phyloP scores from a whole-genome alignment of 2,797 vertebrate species.

The Lacerta viridis region DNA sequence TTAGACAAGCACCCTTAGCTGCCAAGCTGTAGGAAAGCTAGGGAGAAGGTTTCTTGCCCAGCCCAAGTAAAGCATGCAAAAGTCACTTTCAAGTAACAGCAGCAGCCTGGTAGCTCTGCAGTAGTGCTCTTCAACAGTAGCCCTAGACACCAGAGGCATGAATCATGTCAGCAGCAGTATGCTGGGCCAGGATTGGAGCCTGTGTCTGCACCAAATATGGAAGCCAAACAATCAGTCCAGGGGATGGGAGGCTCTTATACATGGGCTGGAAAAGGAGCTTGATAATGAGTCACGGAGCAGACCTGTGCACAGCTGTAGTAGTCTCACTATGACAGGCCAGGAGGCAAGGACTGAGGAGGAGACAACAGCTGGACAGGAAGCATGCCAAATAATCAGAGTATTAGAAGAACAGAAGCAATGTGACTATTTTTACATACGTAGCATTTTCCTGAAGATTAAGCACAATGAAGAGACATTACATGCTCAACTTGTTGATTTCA shows the following conservation, averaged over 20 bases:
- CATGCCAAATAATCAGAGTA: slow-evolving; percentile 51
- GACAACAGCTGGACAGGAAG: slow-evolving; percentile 70
- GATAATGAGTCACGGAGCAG: slow-evolving; percentile 42
- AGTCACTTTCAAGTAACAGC: background rate
- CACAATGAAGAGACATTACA: slow-evolving; percentile 64
- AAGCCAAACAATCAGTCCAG: accelerated
- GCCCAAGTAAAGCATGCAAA: background rate
- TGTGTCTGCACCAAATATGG: slow-evolving; percentile 35
- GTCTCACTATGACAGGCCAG: background rate
- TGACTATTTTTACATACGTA: slow-evolving; percentile 53
- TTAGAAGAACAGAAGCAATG: slow-evolving; percentile 38
- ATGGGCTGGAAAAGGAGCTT: slow-evolving; percentile 31
- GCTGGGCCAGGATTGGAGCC: background rate
- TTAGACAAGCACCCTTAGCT: background rate
- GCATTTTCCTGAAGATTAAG: slow-evolving; percentile 54
- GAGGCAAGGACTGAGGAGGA: slow-evolving; percentile 12
- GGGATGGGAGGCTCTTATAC: background rate
- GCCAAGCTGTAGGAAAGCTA: background rate
- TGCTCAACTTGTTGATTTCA: slow-evolving; percentile 69
- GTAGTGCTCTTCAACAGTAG: background rate
- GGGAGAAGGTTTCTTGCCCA: background rate
- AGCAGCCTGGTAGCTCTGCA: background rate
- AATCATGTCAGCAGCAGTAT: background rate
- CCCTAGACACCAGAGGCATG: background rate
- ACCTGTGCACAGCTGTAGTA: slow-evolving; percentile 52